Conservation (phyloP, 2,888 invertebrate species). For the Eremobia ochroleuca region DNA sequence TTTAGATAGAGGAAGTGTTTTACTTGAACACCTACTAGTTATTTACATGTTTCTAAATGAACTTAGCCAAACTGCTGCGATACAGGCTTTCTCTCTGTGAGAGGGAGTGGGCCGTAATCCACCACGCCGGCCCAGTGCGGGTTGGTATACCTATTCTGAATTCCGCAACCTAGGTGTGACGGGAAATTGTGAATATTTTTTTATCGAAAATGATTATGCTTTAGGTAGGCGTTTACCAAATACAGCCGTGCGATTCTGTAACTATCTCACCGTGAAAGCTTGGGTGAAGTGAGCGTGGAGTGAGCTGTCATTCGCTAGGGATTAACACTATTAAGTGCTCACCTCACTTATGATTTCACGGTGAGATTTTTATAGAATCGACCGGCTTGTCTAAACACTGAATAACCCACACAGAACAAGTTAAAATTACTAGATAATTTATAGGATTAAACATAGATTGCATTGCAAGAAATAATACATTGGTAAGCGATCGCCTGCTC, state of each 20-base stretch:
- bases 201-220: background rate
- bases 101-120: background rate
- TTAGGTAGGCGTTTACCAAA: no score
- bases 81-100: background rate
- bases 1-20: background rate
- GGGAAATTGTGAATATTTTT: background rate
- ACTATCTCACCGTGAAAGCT: no score
- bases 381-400: background rate
- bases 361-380: no score
- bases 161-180: background rate
- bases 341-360: no score
- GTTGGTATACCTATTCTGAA: background rate
- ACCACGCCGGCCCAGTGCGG: background rate
- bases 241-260: no score
- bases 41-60: background rate
- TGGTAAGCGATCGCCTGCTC: constrained; percentile 26
- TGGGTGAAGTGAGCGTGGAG: no score
- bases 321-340: no score
- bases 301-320: no score
- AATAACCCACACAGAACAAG: background rate
- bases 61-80: background rate
- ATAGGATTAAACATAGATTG: background rate
- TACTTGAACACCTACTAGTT: background rate
- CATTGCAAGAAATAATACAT: constrained; percentile 7
- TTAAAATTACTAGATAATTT: constrained; percentile 1